Evolutionary conservation across 2,113 vertebrate species (phyloP).

Genomic region (Erpornis zantholeuca): DNA sequence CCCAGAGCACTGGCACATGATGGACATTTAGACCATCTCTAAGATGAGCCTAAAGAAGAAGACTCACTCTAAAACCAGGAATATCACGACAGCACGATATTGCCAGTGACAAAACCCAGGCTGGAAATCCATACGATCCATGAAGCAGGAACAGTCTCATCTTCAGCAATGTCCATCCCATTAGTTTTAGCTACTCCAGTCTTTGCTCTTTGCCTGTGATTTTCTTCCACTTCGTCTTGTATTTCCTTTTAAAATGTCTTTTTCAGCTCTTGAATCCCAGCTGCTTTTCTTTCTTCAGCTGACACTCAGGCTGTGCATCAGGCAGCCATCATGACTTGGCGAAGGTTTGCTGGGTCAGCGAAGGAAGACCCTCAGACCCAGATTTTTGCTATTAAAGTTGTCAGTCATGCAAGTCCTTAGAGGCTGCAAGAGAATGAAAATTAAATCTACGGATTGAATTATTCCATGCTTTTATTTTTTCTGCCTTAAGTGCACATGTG

Average conservation of each 20-base stretch:
- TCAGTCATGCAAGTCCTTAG: conserved; percentile 10
- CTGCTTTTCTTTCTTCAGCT: conserved; percentile 54
- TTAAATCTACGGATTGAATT: background rate
- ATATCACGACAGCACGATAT: background rate
- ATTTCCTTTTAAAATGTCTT: background rate
- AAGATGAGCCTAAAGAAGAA: no score
- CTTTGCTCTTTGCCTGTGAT: background rate
- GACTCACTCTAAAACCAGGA: background rate
- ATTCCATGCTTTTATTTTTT: background rate
- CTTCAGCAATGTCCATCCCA: background rate
- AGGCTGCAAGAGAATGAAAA: conserved; percentile 4
- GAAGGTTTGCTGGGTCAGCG: conserved; percentile 12
- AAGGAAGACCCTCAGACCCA: background rate
- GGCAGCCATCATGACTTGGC: conserved; percentile 43
- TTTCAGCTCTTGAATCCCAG: conserved; percentile 29
- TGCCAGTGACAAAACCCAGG: background rate
- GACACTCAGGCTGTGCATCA: conserved; percentile 18
- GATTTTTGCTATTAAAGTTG: conserved; percentile 48
- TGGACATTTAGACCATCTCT: background rate
- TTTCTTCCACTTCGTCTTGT: background rate
- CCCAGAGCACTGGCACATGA: background rate
- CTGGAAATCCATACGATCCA: background rate
- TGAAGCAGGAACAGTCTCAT: background rate
- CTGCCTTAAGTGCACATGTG: background rate
- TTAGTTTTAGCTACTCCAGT: background rate